Base-by-base conservation (phyloP, 2,888 invertebrate species). In the Eupithecia dodoneata region DNA sequence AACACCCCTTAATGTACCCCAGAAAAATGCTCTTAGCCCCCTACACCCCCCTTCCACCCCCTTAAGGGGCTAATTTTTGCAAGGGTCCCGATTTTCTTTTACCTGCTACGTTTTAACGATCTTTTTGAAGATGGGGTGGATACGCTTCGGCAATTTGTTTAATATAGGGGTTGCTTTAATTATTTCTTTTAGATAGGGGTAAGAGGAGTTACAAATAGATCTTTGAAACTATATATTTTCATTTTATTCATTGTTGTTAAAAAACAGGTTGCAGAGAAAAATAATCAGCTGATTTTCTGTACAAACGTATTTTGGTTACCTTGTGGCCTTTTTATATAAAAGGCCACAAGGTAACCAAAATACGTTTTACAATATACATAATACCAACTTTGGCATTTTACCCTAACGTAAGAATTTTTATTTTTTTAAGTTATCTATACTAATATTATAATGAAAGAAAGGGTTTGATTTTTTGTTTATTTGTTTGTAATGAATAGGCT, bases 81-180 rank as follows among this genome's bases (percentile, higher is more conserved):
- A 91, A 91, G 90, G 91, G 90, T 85, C 84, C 86, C 83, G 85
- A 88, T 90, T 92, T 92, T 94, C 93, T 93, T 93, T 91, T 92
- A 92, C 93, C 92, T 91, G 89, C 84, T 77, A 81, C 80, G 82
- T 78, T 82, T 84, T 83, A 82, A 82, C 82, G 81, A 85, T 84
- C 89, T 89, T 92, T 69, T 91, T 89, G 89, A 92, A 90, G 91
- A 89, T 88, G 86, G 79, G 80, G 80, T 78, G 86, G 85, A 83
- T 88, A 86, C 89, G 87, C 88, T 89, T 86, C 85, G 87, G 81
- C 79, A 84, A 82, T 83, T 78, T 79, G 80, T 81, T 80, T 79
- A 73, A 80, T 78, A 77, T 45, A 65, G 77, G 81, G 80, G 78
- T 49, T 66, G 75, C 74, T 71, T 73, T 74, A 81, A 80, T 81